Conservation (phyloP, 2,888 invertebrate species). For the Chironomus tentans region DNA sequence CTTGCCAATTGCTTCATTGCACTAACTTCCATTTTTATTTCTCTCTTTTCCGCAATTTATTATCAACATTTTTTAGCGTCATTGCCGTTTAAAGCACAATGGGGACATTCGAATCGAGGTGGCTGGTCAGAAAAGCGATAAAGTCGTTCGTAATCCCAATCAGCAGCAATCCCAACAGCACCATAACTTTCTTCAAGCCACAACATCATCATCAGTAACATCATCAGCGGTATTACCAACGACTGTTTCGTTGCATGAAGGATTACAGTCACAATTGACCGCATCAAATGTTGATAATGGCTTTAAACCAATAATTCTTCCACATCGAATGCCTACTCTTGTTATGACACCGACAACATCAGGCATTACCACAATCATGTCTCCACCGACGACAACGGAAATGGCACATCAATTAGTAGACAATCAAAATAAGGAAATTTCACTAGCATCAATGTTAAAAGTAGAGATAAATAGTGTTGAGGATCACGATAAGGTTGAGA, state of each 20-base stretch:
- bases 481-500: slow-evolving; percentile 18
- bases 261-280: slow-evolving; percentile 30
- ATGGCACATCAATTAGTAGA: background rate
- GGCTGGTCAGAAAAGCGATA: slow-evolving; percentile 29
- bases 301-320: slow-evolving; percentile 30
- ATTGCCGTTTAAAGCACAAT: slow-evolving; percentile 68
- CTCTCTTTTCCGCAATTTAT: slow-evolving; percentile 1
- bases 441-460: slow-evolving; percentile 24
- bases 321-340: slow-evolving; percentile 1
- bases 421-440: slow-evolving; percentile 16
- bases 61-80: slow-evolving; percentile 49
- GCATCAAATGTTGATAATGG: slow-evolving; percentile 23
- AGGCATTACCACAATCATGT: slow-evolving; percentile 1
- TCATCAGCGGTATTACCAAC: slow-evolving; percentile 29
- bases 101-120: slow-evolving; percentile 62
- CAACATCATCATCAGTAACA: slow-evolving; percentile 29
- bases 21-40: no score
- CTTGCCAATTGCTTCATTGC: no score
- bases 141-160: background rate
- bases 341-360: background rate
- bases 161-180: background rate
- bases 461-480: slow-evolving; percentile 22
- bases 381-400: background rate
- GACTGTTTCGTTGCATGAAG: background rate
- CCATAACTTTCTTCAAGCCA: slow-evolving; percentile 23